Percentiles rank a stretch among this genome's conserved stretches.
phyloP scores from a whole-genome alignment of 2,888 invertebrate genomes.

The Leptinotarsa haldemani region DNA sequence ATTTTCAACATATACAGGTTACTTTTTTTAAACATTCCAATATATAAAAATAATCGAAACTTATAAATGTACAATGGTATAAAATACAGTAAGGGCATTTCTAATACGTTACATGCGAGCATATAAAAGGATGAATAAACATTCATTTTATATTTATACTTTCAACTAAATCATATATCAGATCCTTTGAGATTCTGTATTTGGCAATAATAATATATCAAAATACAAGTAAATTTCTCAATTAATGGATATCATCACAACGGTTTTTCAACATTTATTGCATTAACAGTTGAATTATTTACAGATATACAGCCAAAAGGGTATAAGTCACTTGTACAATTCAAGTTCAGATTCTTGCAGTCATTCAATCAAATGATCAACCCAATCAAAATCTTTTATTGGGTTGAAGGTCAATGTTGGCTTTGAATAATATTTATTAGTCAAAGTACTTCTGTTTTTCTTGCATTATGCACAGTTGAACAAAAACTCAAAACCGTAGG shows the following conservation, averaged over 20 bases:
- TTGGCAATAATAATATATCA: conserved; percentile 29
- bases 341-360: background rate
- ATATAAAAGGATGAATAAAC: conserved; percentile 10
- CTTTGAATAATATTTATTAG: background rate
- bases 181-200: conserved; percentile 21
- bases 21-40: conserved; percentile 23
- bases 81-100: conserved; percentile 22
- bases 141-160: conserved; percentile 3
- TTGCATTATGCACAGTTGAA: no score
- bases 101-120: conserved; percentile 17
- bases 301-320: conserved; percentile 6
- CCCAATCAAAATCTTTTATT: no score
- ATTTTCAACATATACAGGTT: conserved; percentile 34
- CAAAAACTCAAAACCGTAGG: no score
- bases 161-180: conserved; percentile 21
- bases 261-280: conserved; percentile 16
- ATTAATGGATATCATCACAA: conserved; percentile 20
- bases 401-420: background rate
- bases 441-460: background rate
- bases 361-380: no score
- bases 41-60: conserved; percentile 24
- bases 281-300: conserved; percentile 17
- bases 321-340: background rate
- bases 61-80: conserved; percentile 29
- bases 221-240: conserved; percentile 24